Conservation (phyloP, 2,888 invertebrate genomes). For the Tetragonula carbonaria region DNA sequence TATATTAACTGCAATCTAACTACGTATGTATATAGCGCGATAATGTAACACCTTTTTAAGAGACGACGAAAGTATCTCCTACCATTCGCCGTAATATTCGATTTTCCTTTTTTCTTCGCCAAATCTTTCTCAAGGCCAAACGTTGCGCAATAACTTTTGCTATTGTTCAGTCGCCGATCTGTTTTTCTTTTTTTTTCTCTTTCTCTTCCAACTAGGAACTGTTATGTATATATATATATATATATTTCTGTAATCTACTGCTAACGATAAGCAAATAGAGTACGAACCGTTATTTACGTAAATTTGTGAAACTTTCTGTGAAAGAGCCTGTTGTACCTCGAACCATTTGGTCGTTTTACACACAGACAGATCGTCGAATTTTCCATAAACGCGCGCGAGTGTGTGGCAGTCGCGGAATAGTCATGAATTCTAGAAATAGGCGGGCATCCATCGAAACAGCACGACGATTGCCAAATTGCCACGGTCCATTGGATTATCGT, state of each 20-base stretch:
- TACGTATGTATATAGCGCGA: not conserved
- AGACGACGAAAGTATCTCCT: not conserved
- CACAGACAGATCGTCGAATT: too few relatives aligned
- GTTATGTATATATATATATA: too few relatives aligned
- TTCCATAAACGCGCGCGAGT: too few relatives aligned
- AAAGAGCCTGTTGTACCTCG: too few relatives aligned
- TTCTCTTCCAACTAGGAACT: not conserved
- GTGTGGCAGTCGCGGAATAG: not conserved
- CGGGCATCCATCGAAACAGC: slow-evolving; percentile 34
- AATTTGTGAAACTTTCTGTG: too few relatives aligned
- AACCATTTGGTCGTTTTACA: too few relatives aligned
- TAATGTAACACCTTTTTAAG: slow-evolving; percentile 24
- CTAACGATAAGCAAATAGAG: too few relatives aligned
- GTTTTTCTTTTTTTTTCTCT: not conserved
- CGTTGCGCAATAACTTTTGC: too few relatives aligned
- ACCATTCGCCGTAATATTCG: not conserved
- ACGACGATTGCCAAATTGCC: slow-evolving; percentile 51
- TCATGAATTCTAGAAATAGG: not conserved
- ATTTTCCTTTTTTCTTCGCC: not conserved
- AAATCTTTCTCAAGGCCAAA: too few relatives aligned
- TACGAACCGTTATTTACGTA: too few relatives aligned
- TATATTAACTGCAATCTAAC: slow-evolving; percentile 13
- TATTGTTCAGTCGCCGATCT: too few relatives aligned
- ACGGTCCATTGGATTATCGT: slow-evolving; percentile 61
- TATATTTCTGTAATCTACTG: too few relatives aligned